phyloP scores from a whole-genome alignment of 2,888 invertebrate species.

The Tineola bisselliella region DNA sequence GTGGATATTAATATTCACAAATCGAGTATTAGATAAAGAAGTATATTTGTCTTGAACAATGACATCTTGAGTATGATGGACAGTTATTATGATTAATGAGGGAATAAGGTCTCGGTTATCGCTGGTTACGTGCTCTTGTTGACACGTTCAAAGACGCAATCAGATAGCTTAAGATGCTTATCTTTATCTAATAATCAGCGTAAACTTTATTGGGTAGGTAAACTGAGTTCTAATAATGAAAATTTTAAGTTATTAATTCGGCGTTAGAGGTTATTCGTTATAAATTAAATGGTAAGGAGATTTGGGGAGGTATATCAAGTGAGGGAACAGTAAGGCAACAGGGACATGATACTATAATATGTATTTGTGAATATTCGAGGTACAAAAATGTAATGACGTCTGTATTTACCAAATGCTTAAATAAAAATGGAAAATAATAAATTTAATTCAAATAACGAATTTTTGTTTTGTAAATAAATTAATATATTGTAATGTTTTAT shows the following conservation, averaged over 20 bases:
- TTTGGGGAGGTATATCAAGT: too few species aligned
- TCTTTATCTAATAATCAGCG: background rate
- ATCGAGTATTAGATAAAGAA: slow-evolving; percentile 9
- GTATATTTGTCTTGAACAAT: slow-evolving; percentile 5
- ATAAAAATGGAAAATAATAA: background rate
- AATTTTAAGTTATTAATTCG: too few species aligned
- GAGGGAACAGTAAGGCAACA: too few species aligned
- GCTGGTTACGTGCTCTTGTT: background rate
- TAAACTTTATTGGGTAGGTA: background rate
- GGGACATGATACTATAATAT: too few species aligned
- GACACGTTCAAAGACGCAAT: slow-evolving; percentile 2
- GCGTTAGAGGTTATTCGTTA: too few species aligned
- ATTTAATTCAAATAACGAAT: background rate
- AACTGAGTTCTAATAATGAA: background rate
- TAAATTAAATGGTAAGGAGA: too few species aligned
- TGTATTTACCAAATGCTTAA: background rate
- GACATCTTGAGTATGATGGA: background rate
- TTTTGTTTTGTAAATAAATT: background rate
- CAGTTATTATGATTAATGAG: slow-evolving; percentile 9
- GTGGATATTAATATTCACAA: background rate
- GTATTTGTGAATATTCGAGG: too few species aligned
- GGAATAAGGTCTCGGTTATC: slow-evolving; percentile 9
- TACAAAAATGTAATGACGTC: background rate
- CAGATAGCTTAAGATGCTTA: background rate
- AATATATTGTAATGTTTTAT: background rate